Conservation (phyloP, 2,797 vertebrate genomes). For the Acrocephalus scirpaceus region DNA sequence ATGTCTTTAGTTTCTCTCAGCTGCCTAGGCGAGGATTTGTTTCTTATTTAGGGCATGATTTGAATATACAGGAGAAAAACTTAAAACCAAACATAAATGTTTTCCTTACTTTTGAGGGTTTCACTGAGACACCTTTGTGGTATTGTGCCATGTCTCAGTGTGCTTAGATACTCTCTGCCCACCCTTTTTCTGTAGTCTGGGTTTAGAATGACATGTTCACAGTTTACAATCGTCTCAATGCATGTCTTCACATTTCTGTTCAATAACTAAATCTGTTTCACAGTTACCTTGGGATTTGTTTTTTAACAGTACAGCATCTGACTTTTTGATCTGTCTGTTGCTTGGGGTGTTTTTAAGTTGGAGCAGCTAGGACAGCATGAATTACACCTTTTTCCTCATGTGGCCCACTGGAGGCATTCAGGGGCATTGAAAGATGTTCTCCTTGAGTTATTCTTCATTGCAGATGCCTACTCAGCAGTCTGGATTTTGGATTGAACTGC, state of each 20-base stretch:
- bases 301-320: neutral
- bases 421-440: neutral
- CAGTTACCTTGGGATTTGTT: neutral
- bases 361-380: neutral
- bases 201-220: neutral
- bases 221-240: neutral
- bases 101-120: neutral
- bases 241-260: neutral
- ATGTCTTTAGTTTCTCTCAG: neutral
- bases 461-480: neutral
- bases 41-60: neutral
- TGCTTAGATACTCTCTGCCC: neutral
- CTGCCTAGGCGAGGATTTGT: neutral
- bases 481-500: neutral
- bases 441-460: neutral
- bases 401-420: neutral
- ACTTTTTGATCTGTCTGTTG: neutral
- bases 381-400: neutral
- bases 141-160: neutral
- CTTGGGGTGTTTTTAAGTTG: neutral
- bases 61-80: neutral
- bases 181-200: neutral
- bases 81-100: neutral
- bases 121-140: neutral
- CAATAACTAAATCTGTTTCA: neutral